phyloP scores from a whole-genome alignment of 2,113 vertebrate species.

The Opisthocomus hoazin region DNA sequence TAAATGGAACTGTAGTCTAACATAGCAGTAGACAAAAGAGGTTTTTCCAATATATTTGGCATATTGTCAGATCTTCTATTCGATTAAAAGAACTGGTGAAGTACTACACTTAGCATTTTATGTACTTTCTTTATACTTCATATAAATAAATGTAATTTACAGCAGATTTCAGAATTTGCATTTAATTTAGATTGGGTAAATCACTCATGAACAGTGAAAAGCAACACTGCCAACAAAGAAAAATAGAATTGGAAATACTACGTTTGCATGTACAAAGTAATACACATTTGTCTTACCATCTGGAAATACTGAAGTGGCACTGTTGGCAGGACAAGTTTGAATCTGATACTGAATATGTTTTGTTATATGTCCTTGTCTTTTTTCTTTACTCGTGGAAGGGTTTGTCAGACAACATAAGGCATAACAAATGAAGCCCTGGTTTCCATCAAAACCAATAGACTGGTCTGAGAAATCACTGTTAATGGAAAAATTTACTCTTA shows the following conservation, averaged over 20 bases:
- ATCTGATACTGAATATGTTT: background rate
- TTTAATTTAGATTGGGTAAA: background rate
- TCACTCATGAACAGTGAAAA: background rate
- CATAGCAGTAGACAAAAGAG: background rate
- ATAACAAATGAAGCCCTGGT: background rate
- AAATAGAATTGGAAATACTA: background rate
- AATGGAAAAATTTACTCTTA: background rate
- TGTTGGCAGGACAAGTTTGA: background rate
- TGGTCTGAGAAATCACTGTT: background rate
- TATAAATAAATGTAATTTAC: background rate
- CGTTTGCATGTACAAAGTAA: background rate
- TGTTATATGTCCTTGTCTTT: background rate
- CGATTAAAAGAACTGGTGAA: background rate
- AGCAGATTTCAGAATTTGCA: background rate
- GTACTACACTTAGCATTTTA: background rate
- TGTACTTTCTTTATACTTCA: background rate
- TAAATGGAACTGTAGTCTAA: background rate
- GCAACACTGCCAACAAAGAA: background rate
- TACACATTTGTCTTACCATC: background rate
- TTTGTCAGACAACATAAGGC: background rate
- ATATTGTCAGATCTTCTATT: background rate
- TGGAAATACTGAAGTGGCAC: background rate
- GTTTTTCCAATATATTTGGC: background rate
- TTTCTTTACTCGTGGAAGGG: background rate
- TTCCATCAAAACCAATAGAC: background rate